A percentile compares a stretch with the other conserved stretches of the same genome.
Evolutionary conservation across 2,113 vertebrate genomes (phyloP).

Genomic region (Callionymus lyra): DNA sequence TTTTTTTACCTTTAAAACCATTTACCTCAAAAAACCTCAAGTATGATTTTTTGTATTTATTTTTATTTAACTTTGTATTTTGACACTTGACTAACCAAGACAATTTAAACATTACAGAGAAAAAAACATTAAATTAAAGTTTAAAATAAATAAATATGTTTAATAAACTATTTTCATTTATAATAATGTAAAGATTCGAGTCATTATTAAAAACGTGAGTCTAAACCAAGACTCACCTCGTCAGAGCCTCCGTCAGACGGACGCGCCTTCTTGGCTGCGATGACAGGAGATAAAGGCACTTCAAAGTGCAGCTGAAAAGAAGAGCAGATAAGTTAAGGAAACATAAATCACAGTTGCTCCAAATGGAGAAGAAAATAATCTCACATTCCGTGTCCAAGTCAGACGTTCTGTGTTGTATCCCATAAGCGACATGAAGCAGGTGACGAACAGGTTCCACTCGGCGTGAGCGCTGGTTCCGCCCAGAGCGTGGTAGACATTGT

Average conservation of each 20-base stretch:
- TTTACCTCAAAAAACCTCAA: too few species aligned
- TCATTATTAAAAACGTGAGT: not conserved
- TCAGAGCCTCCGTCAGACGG: constrained; percentile 91
- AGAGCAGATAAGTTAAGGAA: constrained; percentile 15
- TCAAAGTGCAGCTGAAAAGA: constrained; percentile 84
- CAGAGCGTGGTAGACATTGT: constrained; percentile 89
- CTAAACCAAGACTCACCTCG: constrained; percentile 69
- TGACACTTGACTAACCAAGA: too few species aligned
- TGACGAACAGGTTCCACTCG: constrained; percentile 93
- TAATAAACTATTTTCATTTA: too few species aligned
- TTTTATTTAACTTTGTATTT: too few species aligned
- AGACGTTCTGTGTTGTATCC: constrained; percentile 94
- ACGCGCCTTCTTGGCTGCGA: constrained; percentile 93
- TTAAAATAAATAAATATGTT: too few species aligned
- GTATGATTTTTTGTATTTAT: too few species aligned
- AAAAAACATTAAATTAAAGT: too few species aligned
- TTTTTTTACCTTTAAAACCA: too few species aligned
- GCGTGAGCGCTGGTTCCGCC: constrained; percentile 86
- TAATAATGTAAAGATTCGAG: too few species aligned
- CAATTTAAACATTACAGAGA: too few species aligned
- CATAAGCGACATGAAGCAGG: constrained; percentile 93
- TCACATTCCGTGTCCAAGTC: constrained; percentile 85
- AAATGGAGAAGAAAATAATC: constrained; percentile 16
- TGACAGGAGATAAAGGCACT: constrained; percentile 93
- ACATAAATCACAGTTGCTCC: not conserved